Percentiles rank a stretch among this genome's conserved stretches.
Evolutionary conservation across 2,888 invertebrate genomes (phyloP).

Genomic region (Machimus rusticus): DNA sequence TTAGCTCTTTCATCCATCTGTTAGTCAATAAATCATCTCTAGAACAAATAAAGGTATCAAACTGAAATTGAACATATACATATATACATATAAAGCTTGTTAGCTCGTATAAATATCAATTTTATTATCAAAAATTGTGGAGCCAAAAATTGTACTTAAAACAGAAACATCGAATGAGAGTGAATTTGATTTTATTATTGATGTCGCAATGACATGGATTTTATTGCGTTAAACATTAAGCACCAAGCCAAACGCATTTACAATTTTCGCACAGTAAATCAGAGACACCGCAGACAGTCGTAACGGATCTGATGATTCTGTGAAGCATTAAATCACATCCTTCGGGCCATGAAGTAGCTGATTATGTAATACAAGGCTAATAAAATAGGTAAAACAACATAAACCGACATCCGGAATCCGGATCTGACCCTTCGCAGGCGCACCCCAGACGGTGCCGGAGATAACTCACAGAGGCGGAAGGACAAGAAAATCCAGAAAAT

Average conservation of each 20-base stretch:
- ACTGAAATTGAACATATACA: no score
- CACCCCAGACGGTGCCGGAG: conserved; percentile 30
- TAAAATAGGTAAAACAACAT: conserved; percentile 44
- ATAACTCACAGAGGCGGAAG: conserved; percentile 41
- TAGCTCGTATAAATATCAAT: no score
- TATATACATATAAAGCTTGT: no score
- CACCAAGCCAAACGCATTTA: neutral
- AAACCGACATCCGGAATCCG: conserved; percentile 47
- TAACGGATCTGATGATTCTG: conserved; percentile 23
- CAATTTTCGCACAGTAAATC: conserved; percentile 34
- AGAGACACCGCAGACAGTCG: conserved; percentile 9
- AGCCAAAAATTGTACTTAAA: no score
- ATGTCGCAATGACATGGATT: neutral
- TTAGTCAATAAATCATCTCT: no score
- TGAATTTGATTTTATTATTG: no score
- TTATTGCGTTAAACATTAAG: neutral
- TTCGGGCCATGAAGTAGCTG: neutral
- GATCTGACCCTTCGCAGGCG: conserved; percentile 49
- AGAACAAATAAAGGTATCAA: no score
- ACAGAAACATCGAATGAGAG: no score
- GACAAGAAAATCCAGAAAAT: conserved; percentile 49
- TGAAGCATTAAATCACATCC: conserved; percentile 19
- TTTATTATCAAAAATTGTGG: no score
- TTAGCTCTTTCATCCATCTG: no score
- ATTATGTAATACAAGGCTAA: conserved; percentile 50